These are phyloP conservation scores for Probaryconus sp. DNA, from an alignment of 1,140 invertebrate genomes.

Conservation along the genomic window DNA sequence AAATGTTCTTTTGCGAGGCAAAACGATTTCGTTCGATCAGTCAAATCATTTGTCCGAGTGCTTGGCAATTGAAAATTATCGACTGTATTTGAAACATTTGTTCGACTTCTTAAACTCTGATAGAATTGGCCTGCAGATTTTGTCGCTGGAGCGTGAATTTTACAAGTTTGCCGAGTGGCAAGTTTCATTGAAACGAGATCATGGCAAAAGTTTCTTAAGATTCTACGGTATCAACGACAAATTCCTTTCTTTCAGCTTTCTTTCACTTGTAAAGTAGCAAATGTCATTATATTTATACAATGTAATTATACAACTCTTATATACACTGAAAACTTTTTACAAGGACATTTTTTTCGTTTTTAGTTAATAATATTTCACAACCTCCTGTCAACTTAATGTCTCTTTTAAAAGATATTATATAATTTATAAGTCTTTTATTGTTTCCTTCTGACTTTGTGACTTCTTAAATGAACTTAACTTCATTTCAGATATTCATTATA, in stretches of 20 bases:
- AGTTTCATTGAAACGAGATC: constrained; percentile 55
- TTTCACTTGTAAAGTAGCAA: constrained; percentile 42
- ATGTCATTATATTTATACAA: constrained; percentile 49
- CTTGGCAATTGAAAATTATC: constrained; percentile 43
- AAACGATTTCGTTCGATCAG: constrained; percentile 14
- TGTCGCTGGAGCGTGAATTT: constrained; percentile 43
- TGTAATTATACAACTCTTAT: constrained; percentile 27
- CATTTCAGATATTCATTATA: neutral
- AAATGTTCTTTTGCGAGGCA: constrained; percentile 16
- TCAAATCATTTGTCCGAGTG: constrained; percentile 23
- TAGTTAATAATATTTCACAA: constrained; percentile 19
- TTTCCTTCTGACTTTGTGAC: constrained; percentile 9
- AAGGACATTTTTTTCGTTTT: constrained; percentile 2
- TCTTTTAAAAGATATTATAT: constrained; percentile 19
- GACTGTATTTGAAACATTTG: constrained; percentile 46
- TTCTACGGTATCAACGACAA: constrained; percentile 32
- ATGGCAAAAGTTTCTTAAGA: constrained; percentile 53
- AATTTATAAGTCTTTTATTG: constrained; percentile 15
- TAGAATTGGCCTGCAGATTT: constrained; percentile 42
- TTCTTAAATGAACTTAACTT: constrained; percentile 6
- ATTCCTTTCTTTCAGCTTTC: constrained; percentile 23
- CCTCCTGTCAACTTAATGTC: constrained; percentile 12
- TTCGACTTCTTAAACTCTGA: constrained; percentile 48
- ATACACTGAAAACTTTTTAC: too few relatives aligned
- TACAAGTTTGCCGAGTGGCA: constrained; percentile 58